Evolutionary conservation across 2,888 invertebrate genomes (phyloP).

Genomic region (Drosophila anomalipes): DNA sequence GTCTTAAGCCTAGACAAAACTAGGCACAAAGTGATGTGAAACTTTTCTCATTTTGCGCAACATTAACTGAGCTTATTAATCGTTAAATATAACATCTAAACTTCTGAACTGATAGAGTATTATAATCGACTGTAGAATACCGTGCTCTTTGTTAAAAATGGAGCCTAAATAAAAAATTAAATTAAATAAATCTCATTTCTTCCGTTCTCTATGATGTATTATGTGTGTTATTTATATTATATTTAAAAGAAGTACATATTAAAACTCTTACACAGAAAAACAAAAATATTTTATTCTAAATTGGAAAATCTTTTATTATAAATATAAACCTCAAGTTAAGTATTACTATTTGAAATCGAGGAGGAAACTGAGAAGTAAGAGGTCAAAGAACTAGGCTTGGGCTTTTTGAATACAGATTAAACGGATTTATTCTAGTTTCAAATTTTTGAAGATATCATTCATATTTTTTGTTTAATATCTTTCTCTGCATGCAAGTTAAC

Average conservation of each 20-base stretch:
- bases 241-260: not conserved
- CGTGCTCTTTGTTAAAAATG: not conserved
- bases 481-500: not conserved
- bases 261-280: not conserved
- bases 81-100: conserved; percentile 45
- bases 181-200: not conserved
- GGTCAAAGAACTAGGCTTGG: not conserved
- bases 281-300: not conserved
- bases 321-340: too few relatives aligned
- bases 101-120: not conserved
- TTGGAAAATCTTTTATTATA: not conserved
- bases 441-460: not conserved
- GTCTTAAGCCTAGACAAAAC: conserved; percentile 35
- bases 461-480: too few relatives aligned
- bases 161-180: not conserved
- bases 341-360: too few relatives aligned
- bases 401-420: not conserved
- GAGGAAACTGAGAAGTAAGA: not conserved
- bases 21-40: conserved; percentile 50
- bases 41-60: conserved; percentile 80
- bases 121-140: not conserved
- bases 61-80: conserved; percentile 78
- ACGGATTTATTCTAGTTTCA: not conserved
- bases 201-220: not conserved
- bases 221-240: too few relatives aligned